A percentile compares a stretch with the other conserved stretches of the same genome.
phyloP scores from a whole-genome alignment of 2,797 vertebrate genomes.

The Ficedula albicollis region DNA sequence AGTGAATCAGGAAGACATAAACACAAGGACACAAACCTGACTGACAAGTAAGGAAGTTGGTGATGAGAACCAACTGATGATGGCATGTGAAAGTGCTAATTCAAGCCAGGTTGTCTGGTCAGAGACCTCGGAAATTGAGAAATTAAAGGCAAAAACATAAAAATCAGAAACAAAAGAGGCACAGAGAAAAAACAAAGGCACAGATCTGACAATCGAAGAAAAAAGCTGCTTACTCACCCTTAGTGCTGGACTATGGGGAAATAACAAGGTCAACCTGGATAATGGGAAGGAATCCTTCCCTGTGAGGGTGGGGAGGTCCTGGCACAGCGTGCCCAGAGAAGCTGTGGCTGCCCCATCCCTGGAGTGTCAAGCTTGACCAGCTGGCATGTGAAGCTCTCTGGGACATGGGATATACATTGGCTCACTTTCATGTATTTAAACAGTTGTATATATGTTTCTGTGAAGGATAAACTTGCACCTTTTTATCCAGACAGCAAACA shows the following conservation, averaged over 20 bases:
- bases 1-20: neutral
- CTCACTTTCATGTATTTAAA: neutral
- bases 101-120: accelerated
- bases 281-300: too few relatives aligned
- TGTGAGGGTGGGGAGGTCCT: neutral
- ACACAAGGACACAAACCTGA: neutral
- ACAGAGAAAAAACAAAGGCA: neutral
- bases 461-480: neutral
- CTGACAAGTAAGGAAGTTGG: neutral
- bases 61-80: neutral
- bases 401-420: accelerated
- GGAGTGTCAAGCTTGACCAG: neutral
- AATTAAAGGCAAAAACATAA: neutral
- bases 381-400: neutral
- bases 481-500: neutral
- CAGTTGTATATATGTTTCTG: neutral
- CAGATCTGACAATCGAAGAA: neutral
- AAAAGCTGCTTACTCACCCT: neutral
- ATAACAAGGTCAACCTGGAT: too few relatives aligned
- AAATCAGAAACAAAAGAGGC: neutral
- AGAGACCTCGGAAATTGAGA: neutral
- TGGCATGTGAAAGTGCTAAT: accelerated
- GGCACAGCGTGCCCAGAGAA: neutral
- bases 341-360: neutral
- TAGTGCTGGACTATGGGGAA: neutral